phyloP scores from a whole-genome alignment of 2,797 vertebrate species.

The Mormyrus hasselquistii region DNA sequence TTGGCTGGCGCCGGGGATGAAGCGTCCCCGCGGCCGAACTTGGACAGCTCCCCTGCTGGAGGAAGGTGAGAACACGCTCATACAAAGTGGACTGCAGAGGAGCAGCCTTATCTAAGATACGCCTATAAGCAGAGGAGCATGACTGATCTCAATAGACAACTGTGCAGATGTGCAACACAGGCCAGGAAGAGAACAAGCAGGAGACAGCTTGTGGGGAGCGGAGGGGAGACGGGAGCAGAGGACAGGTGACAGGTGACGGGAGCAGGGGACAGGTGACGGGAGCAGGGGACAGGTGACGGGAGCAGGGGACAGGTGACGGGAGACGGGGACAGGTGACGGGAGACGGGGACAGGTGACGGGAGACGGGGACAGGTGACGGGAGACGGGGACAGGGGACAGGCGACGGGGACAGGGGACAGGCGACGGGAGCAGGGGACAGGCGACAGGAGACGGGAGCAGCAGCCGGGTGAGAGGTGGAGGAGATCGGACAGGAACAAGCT shows the following conservation, averaged over 20 bases:
- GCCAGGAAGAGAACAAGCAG: not conserved
- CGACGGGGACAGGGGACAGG: no score
- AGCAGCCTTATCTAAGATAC: not conserved
- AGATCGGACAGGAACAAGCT: not conserved
- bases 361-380: no score
- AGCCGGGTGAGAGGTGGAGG: not conserved
- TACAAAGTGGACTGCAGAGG: not conserved
- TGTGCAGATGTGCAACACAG: not conserved
- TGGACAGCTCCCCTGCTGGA: conserved; percentile 78
- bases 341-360: no score
- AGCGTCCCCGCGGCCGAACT: conserved; percentile 88
- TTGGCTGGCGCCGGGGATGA: conserved; percentile 90
- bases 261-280: no score
- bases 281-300: no score
- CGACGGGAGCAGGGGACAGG: not conserved
- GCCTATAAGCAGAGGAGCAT: not conserved
- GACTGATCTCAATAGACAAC: not conserved
- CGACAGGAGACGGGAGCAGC: not conserved
- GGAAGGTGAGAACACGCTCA: not conserved
- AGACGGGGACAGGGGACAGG: no score
- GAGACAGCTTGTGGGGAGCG: not conserved
- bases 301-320: no score
- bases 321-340: no score
- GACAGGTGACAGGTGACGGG: no score
- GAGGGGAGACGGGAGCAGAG: not conserved